Percentiles rank a stretch among this genome's conserved stretches.
Evolutionary conservation across 2,113 vertebrate species (phyloP).

Genomic region (Syngnathus typhle): DNA sequence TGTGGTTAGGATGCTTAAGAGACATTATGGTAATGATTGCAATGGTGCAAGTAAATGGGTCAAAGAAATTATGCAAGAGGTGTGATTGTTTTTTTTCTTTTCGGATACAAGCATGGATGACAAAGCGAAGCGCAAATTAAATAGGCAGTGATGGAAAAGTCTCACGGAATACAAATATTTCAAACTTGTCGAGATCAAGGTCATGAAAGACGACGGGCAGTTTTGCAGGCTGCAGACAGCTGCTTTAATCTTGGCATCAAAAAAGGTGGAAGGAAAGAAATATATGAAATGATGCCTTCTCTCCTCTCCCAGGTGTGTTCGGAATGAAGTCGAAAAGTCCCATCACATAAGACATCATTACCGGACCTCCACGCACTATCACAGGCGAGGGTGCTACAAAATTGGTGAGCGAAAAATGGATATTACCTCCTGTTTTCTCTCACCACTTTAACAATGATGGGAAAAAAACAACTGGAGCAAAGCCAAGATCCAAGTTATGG

Average conservation of each 20-base stretch:
- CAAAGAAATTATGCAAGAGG: neutral
- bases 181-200: constrained; percentile 18
- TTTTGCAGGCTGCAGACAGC: constrained; percentile 23
- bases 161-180: constrained; percentile 5
- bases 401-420: neutral
- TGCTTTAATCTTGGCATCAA: constrained; percentile 15
- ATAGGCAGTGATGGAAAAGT: constrained; percentile 20
- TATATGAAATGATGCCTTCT: neutral
- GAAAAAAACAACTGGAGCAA: constrained; percentile 9
- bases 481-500: constrained; percentile 7
- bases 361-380: neutral
- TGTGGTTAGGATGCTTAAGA: neutral
- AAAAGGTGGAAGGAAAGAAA: neutral
- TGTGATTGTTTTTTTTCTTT: neutral
- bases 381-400: neutral
- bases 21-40: neutral
- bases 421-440: neutral
- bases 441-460: constrained; percentile 10
- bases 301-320: neutral
- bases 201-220: constrained; percentile 10
- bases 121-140: no score
- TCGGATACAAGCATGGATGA: neutral
- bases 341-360: neutral
- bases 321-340: neutral
- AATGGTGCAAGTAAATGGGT: neutral